Conservation (phyloP, 2,888 invertebrate species). For the Hydrotaea diabolus region DNA sequence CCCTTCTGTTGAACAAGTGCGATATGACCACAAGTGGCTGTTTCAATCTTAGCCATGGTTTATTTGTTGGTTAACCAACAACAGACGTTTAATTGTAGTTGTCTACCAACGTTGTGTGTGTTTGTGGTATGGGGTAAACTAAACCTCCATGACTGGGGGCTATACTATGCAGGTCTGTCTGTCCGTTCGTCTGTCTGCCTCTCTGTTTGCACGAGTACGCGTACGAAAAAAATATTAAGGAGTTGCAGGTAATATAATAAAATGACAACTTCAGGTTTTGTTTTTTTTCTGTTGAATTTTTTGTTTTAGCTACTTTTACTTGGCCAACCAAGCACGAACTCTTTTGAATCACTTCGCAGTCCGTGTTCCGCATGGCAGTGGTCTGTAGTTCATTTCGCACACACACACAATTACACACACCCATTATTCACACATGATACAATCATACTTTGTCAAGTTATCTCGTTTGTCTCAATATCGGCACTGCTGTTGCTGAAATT, state of each 20-base stretch:
- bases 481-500: not conserved
- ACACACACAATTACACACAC: not conserved
- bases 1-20: too few species aligned
- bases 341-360: constrained; percentile 9
- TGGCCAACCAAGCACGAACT: constrained; percentile 44
- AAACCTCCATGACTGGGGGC: not conserved
- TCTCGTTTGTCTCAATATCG: not conserved
- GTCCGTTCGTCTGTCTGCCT: not conserved
- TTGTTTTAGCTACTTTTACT: constrained; percentile 56
- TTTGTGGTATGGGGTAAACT: not conserved
- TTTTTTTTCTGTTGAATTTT: constrained; percentile 38
- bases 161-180: not conserved
- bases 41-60: too few species aligned
- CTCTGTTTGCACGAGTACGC: not conserved
- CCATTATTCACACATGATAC: not conserved
- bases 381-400: not conserved
- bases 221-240: constrained; percentile 33
- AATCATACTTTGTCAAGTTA: not conserved
- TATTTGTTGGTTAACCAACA: not conserved
- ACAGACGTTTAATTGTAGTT: not conserved
- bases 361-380: not conserved
- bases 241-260: constrained; percentile 57
- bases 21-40: too few species aligned
- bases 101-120: not conserved
- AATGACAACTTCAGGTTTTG: constrained; percentile 59